phyloP scores from a whole-genome alignment of 2,888 invertebrate species.

The Cheilosia urbana region DNA sequence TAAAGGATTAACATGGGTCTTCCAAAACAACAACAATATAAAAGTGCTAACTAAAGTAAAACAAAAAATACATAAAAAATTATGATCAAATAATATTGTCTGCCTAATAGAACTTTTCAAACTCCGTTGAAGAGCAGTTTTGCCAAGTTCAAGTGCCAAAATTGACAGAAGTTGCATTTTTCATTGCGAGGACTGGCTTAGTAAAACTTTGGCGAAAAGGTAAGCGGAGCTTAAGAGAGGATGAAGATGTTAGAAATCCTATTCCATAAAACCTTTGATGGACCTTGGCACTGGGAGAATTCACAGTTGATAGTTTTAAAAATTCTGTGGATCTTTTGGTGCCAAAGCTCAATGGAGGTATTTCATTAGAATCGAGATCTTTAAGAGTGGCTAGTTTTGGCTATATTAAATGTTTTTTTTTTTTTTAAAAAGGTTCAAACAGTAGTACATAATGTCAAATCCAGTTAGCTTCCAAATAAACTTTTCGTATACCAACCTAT shows the following conservation, averaged over 20 bases:
- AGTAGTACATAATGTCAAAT: no score
- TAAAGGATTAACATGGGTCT: slow-evolving; percentile 82
- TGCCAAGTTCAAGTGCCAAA: slow-evolving; percentile 48
- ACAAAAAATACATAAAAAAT: slow-evolving; percentile 21
- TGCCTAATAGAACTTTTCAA: slow-evolving; percentile 15
- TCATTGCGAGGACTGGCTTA: slow-evolving; percentile 11
- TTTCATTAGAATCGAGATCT: not conserved
- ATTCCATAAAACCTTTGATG: slow-evolving; percentile 76
- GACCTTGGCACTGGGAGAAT: slow-evolving; percentile 85
- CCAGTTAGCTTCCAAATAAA: no score
- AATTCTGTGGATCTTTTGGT: slow-evolving; percentile 84
- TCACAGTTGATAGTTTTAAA: slow-evolving; percentile 82
- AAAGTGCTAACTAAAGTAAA: slow-evolving; percentile 36
- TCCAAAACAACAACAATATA: slow-evolving; percentile 45
- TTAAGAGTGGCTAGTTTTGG: not conserved
- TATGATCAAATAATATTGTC: slow-evolving; percentile 43
- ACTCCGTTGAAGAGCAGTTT: slow-evolving; percentile 26
- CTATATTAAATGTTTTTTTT: not conserved
- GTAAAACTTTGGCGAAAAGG: slow-evolving; percentile 17
- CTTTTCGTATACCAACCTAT: no score
- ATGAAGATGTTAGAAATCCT: slow-evolving; percentile 5
- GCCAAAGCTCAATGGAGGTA: slow-evolving; percentile 81
- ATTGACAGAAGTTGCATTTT: slow-evolving; percentile 19
- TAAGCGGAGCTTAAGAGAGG: slow-evolving; percentile 29
- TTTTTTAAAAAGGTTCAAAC: no score